Evolutionary conservation across 2,113 vertebrate genomes (phyloP).

Genomic region (Entomyzon cyanotis): DNA sequence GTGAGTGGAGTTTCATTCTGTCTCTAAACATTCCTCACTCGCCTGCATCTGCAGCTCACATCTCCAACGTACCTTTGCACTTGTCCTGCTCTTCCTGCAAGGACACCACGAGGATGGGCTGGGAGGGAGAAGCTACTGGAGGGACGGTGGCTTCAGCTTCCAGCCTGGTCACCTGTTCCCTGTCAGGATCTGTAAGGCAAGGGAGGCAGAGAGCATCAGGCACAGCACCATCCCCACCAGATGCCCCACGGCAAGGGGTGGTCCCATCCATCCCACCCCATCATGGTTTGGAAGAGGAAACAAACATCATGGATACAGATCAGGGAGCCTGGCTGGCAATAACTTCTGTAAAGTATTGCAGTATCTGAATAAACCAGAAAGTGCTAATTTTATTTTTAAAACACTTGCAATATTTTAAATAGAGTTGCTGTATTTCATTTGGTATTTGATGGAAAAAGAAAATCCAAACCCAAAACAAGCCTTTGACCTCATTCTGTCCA

Average conservation of each 20-base stretch:
- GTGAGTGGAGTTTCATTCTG: background rate
- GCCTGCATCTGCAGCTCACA: background rate
- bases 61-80: slow-evolving; percentile 51
- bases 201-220: background rate
- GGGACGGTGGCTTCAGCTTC: slow-evolving; percentile 36
- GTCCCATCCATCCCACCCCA: background rate
- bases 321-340: background rate
- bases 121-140: slow-evolving; percentile 14
- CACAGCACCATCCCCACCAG: background rate
- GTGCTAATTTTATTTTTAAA: background rate
- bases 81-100: slow-evolving; percentile 53
- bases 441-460: background rate
- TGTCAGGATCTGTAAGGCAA: slow-evolving; percentile 50
- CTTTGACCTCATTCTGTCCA: background rate
- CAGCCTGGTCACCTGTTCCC: slow-evolving; percentile 21
- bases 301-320: background rate
- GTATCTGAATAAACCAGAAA: background rate
- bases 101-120: background rate
- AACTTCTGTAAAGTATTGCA: background rate
- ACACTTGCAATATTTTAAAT: background rate
- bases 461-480: background rate
- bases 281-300: background rate
- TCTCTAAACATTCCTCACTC: background rate
- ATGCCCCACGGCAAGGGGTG: fast-evolving
- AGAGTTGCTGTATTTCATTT: background rate